Conservation (phyloP, 2,113 vertebrate genomes). For the Tichodroma muraria region DNA sequence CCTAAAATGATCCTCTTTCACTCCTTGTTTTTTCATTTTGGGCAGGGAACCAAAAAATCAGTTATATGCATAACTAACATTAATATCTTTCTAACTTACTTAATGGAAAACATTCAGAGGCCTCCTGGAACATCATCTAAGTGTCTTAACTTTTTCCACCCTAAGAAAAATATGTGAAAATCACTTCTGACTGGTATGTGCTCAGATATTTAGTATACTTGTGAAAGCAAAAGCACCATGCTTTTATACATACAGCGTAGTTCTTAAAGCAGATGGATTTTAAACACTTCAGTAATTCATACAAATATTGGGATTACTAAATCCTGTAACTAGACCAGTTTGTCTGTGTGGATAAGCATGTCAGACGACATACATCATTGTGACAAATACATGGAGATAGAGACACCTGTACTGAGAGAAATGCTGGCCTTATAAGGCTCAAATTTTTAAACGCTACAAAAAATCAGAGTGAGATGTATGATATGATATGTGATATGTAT, state of each 20-base stretch:
- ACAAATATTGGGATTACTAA: neutral
- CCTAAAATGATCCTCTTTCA: conserved; percentile 8
- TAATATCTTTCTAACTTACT: conserved; percentile 38
- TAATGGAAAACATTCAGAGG: conserved; percentile 48
- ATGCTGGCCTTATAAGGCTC: neutral
- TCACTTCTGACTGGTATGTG: neutral
- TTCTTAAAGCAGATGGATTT: neutral
- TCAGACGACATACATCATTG: neutral
- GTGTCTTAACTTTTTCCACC: conserved; percentile 26
- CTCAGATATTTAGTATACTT: neutral
- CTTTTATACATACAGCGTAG: neutral
- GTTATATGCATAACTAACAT: conserved; percentile 13
- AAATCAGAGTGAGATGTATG: neutral
- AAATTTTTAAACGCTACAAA: neutral
- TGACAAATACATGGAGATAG: neutral
- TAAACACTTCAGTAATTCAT: neutral
- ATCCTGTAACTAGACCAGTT: neutral
- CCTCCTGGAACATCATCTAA: conserved; percentile 25
- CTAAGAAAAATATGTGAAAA: conserved; percentile 9
- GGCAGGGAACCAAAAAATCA: conserved; percentile 49
- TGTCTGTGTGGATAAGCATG: neutral
- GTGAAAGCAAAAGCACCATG: neutral
- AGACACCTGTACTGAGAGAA: neutral
- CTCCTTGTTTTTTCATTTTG: conserved; percentile 5
- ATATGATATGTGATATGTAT: too few relatives aligned